Evolutionary conservation across 2,888 invertebrate species (phyloP).

Genomic region (Acrocera orbiculus): DNA sequence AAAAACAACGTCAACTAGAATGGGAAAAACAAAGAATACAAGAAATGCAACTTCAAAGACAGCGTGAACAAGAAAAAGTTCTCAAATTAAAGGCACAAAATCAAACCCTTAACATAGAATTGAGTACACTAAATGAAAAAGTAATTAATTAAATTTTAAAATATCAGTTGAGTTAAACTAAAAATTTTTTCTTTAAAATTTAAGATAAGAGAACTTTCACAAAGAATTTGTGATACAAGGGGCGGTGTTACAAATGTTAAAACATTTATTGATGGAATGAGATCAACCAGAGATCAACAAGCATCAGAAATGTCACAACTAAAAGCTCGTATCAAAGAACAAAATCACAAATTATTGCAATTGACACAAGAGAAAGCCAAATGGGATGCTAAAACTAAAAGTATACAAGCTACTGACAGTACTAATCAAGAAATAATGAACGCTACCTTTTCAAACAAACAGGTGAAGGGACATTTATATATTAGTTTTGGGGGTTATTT

Average conservation of each 20-base stretch:
- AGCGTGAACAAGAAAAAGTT: constrained; percentile 71
- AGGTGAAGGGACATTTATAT: constrained; percentile 15
- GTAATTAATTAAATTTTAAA: constrained; percentile 12
- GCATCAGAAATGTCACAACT: constrained; percentile 71
- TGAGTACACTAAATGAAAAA: constrained; percentile 39
- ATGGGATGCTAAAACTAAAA: constrained; percentile 47
- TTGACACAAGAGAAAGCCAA: constrained; percentile 70
- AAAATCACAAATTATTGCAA: constrained; percentile 62
- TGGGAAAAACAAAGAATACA: constrained; percentile 84
- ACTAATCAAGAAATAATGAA: constrained; percentile 39
- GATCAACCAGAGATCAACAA: constrained; percentile 75
- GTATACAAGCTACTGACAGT: constrained; percentile 24
- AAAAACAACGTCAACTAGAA: constrained; percentile 84
- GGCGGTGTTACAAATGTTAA: constrained; percentile 82
- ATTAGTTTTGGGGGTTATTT: neutral
- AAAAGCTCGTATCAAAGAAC: constrained; percentile 66
- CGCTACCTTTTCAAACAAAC: constrained; percentile 47
- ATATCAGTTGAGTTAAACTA: neutral
- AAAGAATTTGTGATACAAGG: constrained; percentile 65
- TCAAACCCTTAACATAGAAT: constrained; percentile 64
- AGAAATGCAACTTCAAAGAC: constrained; percentile 71
- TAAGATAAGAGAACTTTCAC: constrained; percentile 59
- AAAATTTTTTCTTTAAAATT: constrained; percentile 11
- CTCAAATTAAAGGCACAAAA: constrained; percentile 72
- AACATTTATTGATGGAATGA: constrained; percentile 92